Evolutionary conservation across 2,888 invertebrate genomes (phyloP), one percentile per base, ranked within the genome.

Genomic region (Tholera decimalis): DNA sequence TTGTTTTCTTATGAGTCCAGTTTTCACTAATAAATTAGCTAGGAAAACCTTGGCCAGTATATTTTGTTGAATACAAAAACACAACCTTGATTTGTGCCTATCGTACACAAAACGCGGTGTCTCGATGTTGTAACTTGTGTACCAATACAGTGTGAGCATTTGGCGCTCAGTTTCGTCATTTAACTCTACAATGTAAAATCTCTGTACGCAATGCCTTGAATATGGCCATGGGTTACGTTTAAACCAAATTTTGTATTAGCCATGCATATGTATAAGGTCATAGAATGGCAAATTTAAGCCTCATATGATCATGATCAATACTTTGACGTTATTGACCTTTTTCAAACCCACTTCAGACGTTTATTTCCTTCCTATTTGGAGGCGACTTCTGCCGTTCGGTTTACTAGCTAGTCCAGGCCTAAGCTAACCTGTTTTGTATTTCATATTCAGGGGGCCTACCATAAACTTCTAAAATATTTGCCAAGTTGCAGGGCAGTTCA

Each of bases 51-150:
- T 53, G 26, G 20, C 30, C n/a, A 30, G 35, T 28, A 28, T 11
- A 55, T 67, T 75, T 71, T 68, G 54, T 60, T 51, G 41, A 22
- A 59, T 18, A 51, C 35, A 75, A 68, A 71, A 69, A 60, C 8
- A 26, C 6, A 15, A 13, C 76, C 70, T 46, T 68, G 54, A 51
- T 68, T 41, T 24, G 18, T 22, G 26, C 9, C 47, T 55, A 51
- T 26, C 26, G 35, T 46, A 47, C 22, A 41, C 39, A 35, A 51
- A 67, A 46, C 5, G 20, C 46, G 67, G 74, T 51, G 67, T 53
- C 15, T 43, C 46, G 8, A 57, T 74, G 57, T 73, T 41, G 67
- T 41, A 73, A 73, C 24, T 0, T 18, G 9, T 65, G 15, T 60
- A 26, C 53, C 43, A 74, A 66, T 39, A 73, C 9, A 44, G 13